Conservation (phyloP, 2,113 vertebrate genomes). For the Callithrix jacchus region DNA sequence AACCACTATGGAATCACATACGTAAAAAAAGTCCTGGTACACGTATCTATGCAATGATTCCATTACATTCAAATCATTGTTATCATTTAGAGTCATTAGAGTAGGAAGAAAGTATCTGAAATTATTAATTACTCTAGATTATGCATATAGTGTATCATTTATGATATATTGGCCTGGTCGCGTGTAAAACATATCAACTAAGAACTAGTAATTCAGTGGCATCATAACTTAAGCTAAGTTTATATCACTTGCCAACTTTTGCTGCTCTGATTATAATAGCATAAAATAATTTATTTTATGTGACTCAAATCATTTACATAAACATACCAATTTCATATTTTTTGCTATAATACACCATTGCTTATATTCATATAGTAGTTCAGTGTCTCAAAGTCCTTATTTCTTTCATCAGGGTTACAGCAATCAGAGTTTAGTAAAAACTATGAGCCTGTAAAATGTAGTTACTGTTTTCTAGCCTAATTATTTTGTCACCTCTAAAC, state of each 20-base stretch:
- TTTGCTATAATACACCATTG: not conserved
- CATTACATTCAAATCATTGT: not conserved
- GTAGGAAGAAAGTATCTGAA: not conserved
- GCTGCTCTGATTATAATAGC: not conserved
- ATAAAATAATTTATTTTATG: not conserved
- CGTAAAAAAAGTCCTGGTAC: not conserved
- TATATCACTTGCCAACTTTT: not conserved
- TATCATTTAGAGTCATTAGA: not conserved
- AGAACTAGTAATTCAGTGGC: not conserved
- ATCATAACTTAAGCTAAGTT: not conserved
- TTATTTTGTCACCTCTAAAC: not conserved
- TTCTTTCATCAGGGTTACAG: not conserved
- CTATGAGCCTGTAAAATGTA: not conserved
- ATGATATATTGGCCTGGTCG: not conserved
- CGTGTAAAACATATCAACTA: not conserved
- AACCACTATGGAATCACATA: not conserved
- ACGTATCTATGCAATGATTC: not conserved
- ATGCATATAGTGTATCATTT: not conserved
- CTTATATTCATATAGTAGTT: not conserved
- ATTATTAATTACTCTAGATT: not conserved
- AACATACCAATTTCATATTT: not conserved
- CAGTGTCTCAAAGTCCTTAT: not conserved
- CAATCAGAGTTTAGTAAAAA: slow-evolving; percentile 9
- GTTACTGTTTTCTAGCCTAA: not conserved
- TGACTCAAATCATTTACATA: not conserved